A percentile compares a stretch with the other conserved stretches of the same genome.
Conservation (phyloP, 2,888 invertebrate species). For the Argyresthia goedartella region DNA sequence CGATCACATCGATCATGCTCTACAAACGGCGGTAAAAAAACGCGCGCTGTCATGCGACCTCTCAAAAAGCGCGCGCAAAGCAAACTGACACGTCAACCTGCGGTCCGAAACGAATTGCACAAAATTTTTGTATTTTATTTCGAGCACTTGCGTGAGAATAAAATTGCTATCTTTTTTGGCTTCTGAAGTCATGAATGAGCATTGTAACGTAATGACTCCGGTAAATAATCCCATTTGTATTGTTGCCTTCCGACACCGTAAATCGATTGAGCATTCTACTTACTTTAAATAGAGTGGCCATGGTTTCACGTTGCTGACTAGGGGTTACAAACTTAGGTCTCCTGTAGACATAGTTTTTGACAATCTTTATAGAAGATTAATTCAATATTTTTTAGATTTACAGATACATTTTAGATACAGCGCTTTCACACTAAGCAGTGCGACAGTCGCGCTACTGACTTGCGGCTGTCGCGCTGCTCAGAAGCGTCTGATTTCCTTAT, state of each 20-base stretch:
- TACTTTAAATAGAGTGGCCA: slow-evolving; percentile 24
- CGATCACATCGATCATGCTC: slow-evolving; percentile 54
- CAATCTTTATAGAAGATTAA: too few species aligned
- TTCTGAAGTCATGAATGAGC: slow-evolving; percentile 40
- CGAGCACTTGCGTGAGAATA: slow-evolving; percentile 11
- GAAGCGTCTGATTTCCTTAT: too few species aligned
- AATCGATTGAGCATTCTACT: neutral
- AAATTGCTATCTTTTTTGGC: slow-evolving; percentile 27
- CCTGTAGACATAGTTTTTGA: too few species aligned
- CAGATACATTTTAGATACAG: too few species aligned
- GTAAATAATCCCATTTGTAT: slow-evolving; percentile 60
- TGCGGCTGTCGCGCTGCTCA: too few species aligned
- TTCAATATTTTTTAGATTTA: too few species aligned
- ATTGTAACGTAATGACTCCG: slow-evolving; percentile 51
- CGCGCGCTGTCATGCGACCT: slow-evolving; percentile 9
- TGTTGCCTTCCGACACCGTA: slow-evolving; percentile 22
- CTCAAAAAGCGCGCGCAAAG: neutral
- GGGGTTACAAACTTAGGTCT: too few species aligned
- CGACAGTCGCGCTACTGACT: too few species aligned
- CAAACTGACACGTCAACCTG: slow-evolving; percentile 29
- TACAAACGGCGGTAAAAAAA: slow-evolving; percentile 15
- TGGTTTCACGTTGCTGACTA: neutral
- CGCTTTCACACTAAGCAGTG: too few species aligned
- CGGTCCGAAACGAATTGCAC: slow-evolving; percentile 13
- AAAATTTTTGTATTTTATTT: neutral